Evolutionary conservation across 2,888 invertebrate species (phyloP).

Genomic region (Spodoptera exigua): DNA sequence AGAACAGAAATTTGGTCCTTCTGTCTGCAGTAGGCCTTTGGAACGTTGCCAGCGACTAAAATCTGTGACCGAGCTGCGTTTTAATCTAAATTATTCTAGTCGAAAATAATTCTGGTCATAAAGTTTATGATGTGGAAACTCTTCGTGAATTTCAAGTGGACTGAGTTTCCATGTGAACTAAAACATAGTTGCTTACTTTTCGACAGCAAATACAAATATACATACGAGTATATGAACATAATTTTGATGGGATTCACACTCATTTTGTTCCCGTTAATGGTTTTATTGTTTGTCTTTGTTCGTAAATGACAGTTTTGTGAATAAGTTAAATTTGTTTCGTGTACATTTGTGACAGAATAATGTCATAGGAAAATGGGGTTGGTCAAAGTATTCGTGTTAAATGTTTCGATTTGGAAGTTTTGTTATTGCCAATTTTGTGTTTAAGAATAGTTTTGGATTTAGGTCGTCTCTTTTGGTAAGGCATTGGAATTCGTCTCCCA

Average conservation of each 20-base stretch:
- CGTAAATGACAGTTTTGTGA: not conserved
- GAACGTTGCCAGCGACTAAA: slow-evolving; percentile 57
- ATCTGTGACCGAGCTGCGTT: slow-evolving; percentile 58
- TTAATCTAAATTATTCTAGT: slow-evolving; percentile 61
- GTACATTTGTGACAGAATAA: too few species aligned
- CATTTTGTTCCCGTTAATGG: slow-evolving; percentile 5
- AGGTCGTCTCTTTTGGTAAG: too few species aligned
- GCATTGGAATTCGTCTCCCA: too few species aligned
- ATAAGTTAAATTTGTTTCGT: too few species aligned
- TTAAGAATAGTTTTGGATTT: too few species aligned
- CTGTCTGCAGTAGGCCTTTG: slow-evolving; percentile 29
- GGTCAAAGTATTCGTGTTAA: too few species aligned
- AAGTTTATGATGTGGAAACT: slow-evolving; percentile 57
- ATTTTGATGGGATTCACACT: slow-evolving; percentile 7
- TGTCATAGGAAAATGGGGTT: too few species aligned
- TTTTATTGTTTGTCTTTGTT: slow-evolving; percentile 1
- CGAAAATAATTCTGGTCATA: slow-evolving; percentile 53
- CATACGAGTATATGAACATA: not conserved
- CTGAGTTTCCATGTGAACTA: slow-evolving; percentile 14
- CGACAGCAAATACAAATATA: not conserved
- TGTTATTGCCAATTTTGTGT: too few species aligned
- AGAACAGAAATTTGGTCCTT: slow-evolving; percentile 11
- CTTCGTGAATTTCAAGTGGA: slow-evolving; percentile 52
- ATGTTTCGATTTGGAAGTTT: too few species aligned
- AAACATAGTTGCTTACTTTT: slow-evolving; percentile 6